Evolutionary conservation across 1,140 invertebrate species (phyloP), one percentile per base, ranked within the genome.

Genomic region (Plutomurus gul): DNA sequence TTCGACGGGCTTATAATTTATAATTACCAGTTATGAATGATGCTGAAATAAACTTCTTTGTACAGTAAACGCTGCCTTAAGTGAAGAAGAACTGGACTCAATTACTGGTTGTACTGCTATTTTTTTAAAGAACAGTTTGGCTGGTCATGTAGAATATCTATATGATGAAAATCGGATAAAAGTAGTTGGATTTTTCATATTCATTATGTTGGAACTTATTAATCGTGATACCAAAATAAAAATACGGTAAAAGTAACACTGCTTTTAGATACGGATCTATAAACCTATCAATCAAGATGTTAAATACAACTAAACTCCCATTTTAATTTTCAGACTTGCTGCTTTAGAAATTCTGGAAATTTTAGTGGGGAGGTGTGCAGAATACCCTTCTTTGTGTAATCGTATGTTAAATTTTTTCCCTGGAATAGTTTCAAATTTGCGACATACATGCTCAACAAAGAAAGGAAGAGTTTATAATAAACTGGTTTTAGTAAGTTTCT

Each of bases 161-260:
- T 65, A 30, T n/a, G 36, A 18, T 18, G 56, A 33, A 65, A 27
- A n/a, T 7, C n/a, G 30, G 8, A 65, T 65, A 13, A 65, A 65
- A 65, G 20, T 65, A n/a, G 30, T 65, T 33, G 56, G 56, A 65
- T 65, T 65, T 65, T 65, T 65, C 27, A 65, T 78, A 16, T 78
- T 46, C 25, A 78, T 78, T 18, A 27, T 72, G 18, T 20, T 78
- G 10, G 60, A 72, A 27, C 37, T 78, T 20, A 46, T 78, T 25
- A 37, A 73, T 49, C 13, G 13, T 13, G 70, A 72, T 36, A 56
- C 49, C 10, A 8, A 30, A 22, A 7, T 76, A 43, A 56, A 76
- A 25, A 76, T 56, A 60, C 33, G 47, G 74, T 56, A 76, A 49
- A n/a, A n/a, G n/a, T 25, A 13, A 22, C 22, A 16, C 25, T 70